Percentiles rank a stretch among this genome's conserved stretches.
Conservation (phyloP, 2,888 invertebrate genomes). For the Hartigia nigra region DNA sequence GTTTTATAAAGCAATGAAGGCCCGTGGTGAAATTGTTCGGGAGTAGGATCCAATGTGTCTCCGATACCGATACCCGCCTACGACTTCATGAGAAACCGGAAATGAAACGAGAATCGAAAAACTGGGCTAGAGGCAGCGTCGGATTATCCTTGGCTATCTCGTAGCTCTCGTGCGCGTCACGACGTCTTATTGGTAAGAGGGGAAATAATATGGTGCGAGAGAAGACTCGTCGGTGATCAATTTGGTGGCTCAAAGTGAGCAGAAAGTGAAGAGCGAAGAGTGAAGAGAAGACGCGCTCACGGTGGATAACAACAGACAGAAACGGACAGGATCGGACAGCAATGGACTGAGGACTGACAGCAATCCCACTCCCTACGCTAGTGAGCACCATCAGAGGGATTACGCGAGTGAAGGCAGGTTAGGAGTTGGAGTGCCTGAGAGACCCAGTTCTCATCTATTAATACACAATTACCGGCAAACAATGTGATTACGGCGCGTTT, state of each 20-base stretch:
- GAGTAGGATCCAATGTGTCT: not conserved
- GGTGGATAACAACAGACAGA: not conserved
- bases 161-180: not conserved
- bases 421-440: slow-evolving; percentile 15
- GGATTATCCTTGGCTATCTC: not conserved
- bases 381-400: not conserved
- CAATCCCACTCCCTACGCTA: not conserved
- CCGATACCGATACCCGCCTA: not conserved
- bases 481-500: slow-evolving; percentile 56
- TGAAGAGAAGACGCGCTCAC: not conserved
- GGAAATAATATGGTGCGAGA: not conserved
- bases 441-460: slow-evolving; percentile 62
- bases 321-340: not conserved
- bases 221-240: not conserved
- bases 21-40: not conserved
- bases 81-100: not conserved
- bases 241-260: not conserved
- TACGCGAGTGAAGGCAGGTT: slow-evolving; percentile 29
- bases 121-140: not conserved
- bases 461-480: slow-evolving; percentile 56
- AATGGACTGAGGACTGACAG: not conserved
- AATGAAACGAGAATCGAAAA: not conserved
- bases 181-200: not conserved
- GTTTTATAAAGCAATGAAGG: not conserved
- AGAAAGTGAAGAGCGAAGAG: not conserved